phyloP scores from a whole-genome alignment of 1,140 invertebrate species.

The Aphelenchoides avenae region DNA sequence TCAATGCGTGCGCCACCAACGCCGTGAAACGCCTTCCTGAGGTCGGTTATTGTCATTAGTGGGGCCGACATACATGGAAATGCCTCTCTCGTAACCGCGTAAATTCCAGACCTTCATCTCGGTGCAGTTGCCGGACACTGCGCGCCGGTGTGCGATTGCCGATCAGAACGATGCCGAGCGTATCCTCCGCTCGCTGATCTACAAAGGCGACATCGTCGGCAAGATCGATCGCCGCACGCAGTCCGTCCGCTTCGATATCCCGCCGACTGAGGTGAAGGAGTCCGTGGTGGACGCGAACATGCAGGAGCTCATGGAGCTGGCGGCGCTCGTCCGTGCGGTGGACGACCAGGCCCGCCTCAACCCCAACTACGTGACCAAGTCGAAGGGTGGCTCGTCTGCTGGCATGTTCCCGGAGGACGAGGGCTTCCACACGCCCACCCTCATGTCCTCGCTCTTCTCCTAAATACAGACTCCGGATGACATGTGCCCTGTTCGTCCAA shows the following conservation, averaged over 20 bases:
- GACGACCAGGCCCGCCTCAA: constrained; percentile 14
- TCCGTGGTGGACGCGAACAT: constrained; percentile 11
- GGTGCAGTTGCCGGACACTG: constrained; percentile 23
- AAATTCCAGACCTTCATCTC: constrained; percentile 32
- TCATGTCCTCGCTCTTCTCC: too few species aligned
- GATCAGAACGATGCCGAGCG: constrained; percentile 7
- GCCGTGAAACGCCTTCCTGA: constrained; percentile 29
- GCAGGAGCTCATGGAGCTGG: constrained; percentile 7
- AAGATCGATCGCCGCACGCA: constrained; percentile 27
- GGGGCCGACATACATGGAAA: too few species aligned
- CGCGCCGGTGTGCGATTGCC: constrained; percentile 15
- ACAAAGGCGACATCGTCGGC: constrained; percentile 7
- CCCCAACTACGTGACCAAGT: too few species aligned
- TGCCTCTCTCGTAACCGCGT: too few species aligned
- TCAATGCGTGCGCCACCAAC: constrained; percentile 20
- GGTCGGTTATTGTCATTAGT: constrained; percentile 2
- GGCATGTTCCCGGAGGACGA: constrained; percentile 16
- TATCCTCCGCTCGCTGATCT: constrained; percentile 7
- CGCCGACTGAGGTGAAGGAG: too few species aligned
- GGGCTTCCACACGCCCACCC: too few species aligned
- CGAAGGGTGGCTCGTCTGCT: too few species aligned
- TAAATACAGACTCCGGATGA: too few species aligned
- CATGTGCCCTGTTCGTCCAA: too few species aligned
- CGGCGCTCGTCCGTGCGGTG: background rate
- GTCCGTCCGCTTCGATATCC: constrained; percentile 25